phyloP scores from a whole-genome alignment of 2,888 invertebrate genomes.

The Lasiommata megera region DNA sequence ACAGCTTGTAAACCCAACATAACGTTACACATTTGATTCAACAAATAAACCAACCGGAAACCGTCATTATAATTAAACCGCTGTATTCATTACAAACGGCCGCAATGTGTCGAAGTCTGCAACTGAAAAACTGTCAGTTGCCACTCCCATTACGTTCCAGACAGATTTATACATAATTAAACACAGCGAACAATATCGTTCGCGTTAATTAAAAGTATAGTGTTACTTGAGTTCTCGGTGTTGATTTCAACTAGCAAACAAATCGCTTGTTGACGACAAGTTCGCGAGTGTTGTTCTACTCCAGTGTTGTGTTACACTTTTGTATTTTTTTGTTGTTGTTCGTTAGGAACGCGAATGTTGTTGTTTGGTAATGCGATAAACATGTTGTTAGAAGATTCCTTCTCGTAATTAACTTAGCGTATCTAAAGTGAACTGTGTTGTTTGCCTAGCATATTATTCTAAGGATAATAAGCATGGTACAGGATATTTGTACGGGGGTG shows the following conservation, averaged over 20 bases:
- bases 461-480: no score
- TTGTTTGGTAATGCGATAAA: not conserved
- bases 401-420: no score
- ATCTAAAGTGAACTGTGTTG: no score
- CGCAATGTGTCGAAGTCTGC: slow-evolving; percentile 27
- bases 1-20: slow-evolving; percentile 1
- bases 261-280: slow-evolving; percentile 9
- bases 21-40: slow-evolving; percentile 4
- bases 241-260: slow-evolving; percentile 23
- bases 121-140: slow-evolving; percentile 35
- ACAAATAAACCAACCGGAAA: slow-evolving; percentile 10
- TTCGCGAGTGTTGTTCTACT: slow-evolving; percentile 12
- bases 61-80: slow-evolving; percentile 30
- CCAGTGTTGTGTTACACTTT: slow-evolving; percentile 4
- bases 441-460: no score
- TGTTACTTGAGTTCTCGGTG: slow-evolving; percentile 30
- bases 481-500: no score
- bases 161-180: slow-evolving; percentile 35
- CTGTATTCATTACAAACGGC: slow-evolving; percentile 32
- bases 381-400: no score
- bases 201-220: slow-evolving; percentile 46
- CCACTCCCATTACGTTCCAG: slow-evolving; percentile 28
- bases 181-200: slow-evolving; percentile 39
- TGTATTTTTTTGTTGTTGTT: not conserved
- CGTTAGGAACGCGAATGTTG: not conserved